Base-by-base conservation (phyloP, 2,888 invertebrate species). In the Nymphalis urticae region DNA sequence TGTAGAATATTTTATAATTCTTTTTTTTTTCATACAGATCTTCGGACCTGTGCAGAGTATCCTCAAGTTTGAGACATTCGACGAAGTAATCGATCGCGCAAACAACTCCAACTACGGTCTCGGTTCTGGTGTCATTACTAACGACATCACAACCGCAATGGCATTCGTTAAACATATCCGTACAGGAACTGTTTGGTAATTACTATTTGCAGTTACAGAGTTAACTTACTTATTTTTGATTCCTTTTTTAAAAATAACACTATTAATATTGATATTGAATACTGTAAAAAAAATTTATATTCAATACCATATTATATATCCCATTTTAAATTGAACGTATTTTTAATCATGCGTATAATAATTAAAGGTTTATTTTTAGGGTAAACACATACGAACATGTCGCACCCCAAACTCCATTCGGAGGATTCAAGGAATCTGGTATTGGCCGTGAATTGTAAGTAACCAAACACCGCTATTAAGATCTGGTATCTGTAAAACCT, bases 1-100 rank as follows among this genome's bases (percentile, higher is more conserved):
- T 21, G 17, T 21, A 21, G 21, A 21, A n/a, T 48, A 50, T 7
- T 50, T 50, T 8, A 36, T 36, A 36, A 42, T 13, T 13, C 10
- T 13, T 13, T 4, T 42, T 42, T 42, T 3, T 54, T 17, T 24
- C 2, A 70, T 66, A 42, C 76, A 97, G 97, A 98, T 98, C 81
- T 98, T 98, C 85, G 98, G 98, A 0, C 98, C 98, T 0, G 98
- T 98, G 9, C 97, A 97, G 87, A 95, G 95, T 73, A 97, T 98
- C 76, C 93, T 97, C 60, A 97, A 97, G 86, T 98, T 98, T 79
- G 95, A 95, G 58, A 94, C 94, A 3, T 88, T 97, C 74, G 96
- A 96, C 13, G 98, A 98, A 85, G 96, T 96, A 0, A 95, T 98
- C 51, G 95, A 96, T 80, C 94, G 97, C 73, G 97, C 97, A 48